phyloP scores from a whole-genome alignment of 2,888 invertebrate species.

The Caenorhabditis virilis region DNA sequence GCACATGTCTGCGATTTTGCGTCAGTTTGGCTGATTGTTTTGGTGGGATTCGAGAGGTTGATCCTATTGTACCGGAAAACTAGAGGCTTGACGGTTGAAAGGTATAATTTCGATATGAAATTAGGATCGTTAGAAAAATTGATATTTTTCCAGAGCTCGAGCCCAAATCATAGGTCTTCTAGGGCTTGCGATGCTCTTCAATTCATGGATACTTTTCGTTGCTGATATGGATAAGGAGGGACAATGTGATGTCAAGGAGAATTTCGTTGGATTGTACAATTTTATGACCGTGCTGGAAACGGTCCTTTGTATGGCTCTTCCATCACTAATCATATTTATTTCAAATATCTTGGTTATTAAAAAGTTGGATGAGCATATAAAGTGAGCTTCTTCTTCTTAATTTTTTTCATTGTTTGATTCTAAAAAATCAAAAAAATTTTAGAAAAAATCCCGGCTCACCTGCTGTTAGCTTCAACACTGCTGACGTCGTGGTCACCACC shows the following conservation, averaged over 20 bases:
- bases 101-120: slow-evolving; percentile 14
- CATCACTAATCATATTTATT: slow-evolving; percentile 57
- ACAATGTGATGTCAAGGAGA: slow-evolving; percentile 58
- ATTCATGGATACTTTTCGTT: slow-evolving; percentile 62
- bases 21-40: slow-evolving; percentile 63
- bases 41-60: slow-evolving; percentile 61
- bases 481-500: slow-evolving; percentile 44
- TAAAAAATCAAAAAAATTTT: not conserved
- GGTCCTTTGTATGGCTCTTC: slow-evolving; percentile 58
- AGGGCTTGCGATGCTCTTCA: slow-evolving; percentile 53
- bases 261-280: slow-evolving; percentile 55
- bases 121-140: not conserved
- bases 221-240: slow-evolving; percentile 53
- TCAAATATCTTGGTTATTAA: slow-evolving; percentile 61
- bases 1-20: slow-evolving; percentile 65
- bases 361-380: slow-evolving; percentile 58
- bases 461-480: slow-evolving; percentile 62
- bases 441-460: slow-evolving; percentile 57
- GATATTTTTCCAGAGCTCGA: slow-evolving; percentile 47
- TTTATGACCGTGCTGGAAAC: slow-evolving; percentile 54
- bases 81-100: slow-evolving; percentile 46
- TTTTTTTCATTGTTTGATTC: not conserved
- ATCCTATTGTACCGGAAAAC: slow-evolving; percentile 52
- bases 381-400: slow-evolving; percentile 18
- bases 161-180: slow-evolving; percentile 54